These are phyloP conservation scores for Hypena proboscidalis DNA, from an alignment of 2,888 invertebrate species.

Conservation along the genomic window DNA sequence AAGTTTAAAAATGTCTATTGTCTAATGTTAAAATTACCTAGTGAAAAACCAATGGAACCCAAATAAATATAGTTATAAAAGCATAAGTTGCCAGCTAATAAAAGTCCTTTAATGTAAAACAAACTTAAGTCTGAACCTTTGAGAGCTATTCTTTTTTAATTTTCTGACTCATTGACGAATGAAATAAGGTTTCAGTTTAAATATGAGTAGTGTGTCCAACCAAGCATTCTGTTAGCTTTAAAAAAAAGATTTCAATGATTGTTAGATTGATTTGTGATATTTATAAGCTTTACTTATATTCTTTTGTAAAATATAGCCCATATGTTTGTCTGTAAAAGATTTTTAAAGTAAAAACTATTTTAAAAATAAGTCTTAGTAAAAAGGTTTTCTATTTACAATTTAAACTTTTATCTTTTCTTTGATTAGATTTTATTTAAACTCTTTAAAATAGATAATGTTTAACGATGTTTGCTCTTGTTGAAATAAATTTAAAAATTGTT, in stretches of 20 bases:
- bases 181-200: constrained; percentile 55
- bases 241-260: constrained; percentile 9
- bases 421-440: no score
- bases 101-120: background rate
- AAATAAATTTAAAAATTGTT: no score
- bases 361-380: no score
- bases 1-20: constrained; percentile 4
- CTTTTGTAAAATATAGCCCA: no score
- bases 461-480: no score
- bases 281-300: background rate
- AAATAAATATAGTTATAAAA: constrained; percentile 23
- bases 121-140: constrained; percentile 1
- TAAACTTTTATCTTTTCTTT: no score
- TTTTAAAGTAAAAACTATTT: no score
- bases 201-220: constrained; percentile 40
- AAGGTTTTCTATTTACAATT: no score
- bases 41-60: constrained; percentile 18
- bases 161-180: constrained; percentile 61
- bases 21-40: background rate
- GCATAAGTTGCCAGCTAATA: background rate
- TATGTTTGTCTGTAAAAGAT: no score
- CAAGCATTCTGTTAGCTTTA: constrained; percentile 17
- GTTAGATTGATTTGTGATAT: background rate
- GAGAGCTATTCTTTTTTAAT: constrained; percentile 45
- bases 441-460: no score